Evolutionary conservation across 2,888 invertebrate genomes (phyloP), one percentile per base, ranked within the genome.

Genomic region (Eustalomyia histrio): DNA sequence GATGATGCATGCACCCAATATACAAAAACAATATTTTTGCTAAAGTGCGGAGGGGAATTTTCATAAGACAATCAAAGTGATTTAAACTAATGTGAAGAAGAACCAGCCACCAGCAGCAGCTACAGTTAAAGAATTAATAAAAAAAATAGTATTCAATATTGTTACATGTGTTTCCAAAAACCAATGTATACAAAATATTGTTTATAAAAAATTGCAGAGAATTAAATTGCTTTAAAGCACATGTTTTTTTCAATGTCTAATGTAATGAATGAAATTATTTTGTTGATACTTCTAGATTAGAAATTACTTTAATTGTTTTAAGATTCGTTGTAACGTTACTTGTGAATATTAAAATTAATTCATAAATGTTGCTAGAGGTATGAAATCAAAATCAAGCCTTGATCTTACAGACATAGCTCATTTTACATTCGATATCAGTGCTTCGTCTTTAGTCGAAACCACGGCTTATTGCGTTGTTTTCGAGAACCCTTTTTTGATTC

Each of bases 41-140:
- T 57, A 53, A 47, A 29, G 65, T 16, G 55, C 29, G 33, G 52
- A 65, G 43, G 39, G 29, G 57, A 53, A 69, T 57, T 29, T 7
- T 76, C 76, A 80, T 29, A 72, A 78, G 53, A 73, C 78, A 78
- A 78, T 78, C 72, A 72, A 78, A 73, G 72, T 78, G 72, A 78
- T 78, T 78, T 72, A 78, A 73, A 67, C 53, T 55, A 61, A 78
- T 67, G 55, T 78, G 35, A 67, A 16, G 47, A 55, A 53, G 61
- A 60, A 67, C 61, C 72, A 78, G 10, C 14, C 8, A 43, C 14
- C 1, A 35, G 29, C 39, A 39, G 2, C 39, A 39, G 10, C 14
- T 12, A 72, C 72, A 78, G 67, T 65, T 64, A 64, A 76, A 52
- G 61, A 29, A 29, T 29, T 29, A 29, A 29, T 29, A 7, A 29